These are phyloP conservation scores for Phrynocephalus guinanensis DNA, from an alignment of 2,797 vertebrate species.

Conservation along the genomic window DNA sequence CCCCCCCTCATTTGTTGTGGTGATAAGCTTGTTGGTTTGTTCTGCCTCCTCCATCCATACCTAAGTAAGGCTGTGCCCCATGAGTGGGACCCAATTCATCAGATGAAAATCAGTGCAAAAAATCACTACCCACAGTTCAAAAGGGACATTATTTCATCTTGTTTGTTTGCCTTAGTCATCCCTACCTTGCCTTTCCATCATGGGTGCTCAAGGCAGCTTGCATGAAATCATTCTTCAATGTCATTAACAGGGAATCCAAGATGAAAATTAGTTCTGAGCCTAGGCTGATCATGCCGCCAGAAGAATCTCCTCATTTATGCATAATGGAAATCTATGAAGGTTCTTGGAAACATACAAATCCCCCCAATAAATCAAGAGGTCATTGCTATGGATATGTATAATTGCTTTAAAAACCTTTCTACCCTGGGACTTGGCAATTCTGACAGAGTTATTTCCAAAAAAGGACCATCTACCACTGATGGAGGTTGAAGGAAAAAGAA, in stretches of 20 bases:
- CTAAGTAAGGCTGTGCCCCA: neutral
- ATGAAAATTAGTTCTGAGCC: neutral
- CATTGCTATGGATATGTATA: neutral
- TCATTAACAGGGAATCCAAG: neutral
- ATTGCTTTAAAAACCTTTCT: neutral
- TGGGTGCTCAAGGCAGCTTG: neutral
- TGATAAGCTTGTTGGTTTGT: neutral
- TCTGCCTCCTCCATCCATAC: neutral
- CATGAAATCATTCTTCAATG: neutral
- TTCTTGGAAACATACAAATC: constrained; percentile 2
- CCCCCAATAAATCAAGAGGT: neutral
- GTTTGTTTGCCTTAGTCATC: neutral
- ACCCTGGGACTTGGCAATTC: neutral
- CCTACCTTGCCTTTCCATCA: neutral
- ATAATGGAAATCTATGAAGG: neutral
- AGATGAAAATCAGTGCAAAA: neutral
- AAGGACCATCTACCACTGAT: neutral
- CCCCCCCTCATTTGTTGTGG: neutral
- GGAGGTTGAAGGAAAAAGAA: neutral
- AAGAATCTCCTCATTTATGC: neutral
- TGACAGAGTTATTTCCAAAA: neutral
- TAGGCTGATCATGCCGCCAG: neutral
- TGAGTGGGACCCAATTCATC: neutral
- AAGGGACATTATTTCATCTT: neutral
- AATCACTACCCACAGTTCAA: no score